A percentile compares a stretch with the other conserved stretches of the same genome.
phyloP scores from a whole-genome alignment of 2,113 vertebrate species.

The Coregonus clupeaformis region DNA sequence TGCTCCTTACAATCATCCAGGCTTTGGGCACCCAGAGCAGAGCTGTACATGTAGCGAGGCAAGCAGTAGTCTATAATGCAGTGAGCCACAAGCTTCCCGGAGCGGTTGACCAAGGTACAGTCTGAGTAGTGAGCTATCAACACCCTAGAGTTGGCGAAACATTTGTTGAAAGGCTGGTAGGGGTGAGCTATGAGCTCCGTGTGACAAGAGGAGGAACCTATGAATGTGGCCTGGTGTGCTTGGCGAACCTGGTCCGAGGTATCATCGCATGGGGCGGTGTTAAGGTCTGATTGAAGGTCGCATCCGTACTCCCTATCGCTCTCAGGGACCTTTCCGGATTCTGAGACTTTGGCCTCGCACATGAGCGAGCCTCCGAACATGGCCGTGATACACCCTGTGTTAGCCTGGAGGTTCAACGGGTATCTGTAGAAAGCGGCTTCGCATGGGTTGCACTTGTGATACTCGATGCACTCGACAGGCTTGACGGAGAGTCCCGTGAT shows the following conservation, averaged over 20 bases:
- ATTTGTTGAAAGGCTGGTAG: too few species aligned
- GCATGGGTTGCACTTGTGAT: background rate
- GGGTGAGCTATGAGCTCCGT: too few species aligned
- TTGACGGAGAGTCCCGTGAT: background rate
- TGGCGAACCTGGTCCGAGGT: too few species aligned
- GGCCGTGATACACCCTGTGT: background rate
- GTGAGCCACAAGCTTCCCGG: background rate
- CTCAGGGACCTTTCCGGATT: too few species aligned
- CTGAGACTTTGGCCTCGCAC: too few species aligned
- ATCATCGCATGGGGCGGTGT: too few species aligned
- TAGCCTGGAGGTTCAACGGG: conserved; percentile 9
- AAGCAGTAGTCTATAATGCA: conserved; percentile 5
- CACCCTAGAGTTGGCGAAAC: background rate
- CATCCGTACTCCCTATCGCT: too few species aligned
- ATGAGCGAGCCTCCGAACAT: too few species aligned
- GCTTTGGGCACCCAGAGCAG: background rate
- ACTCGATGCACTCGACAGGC: background rate
- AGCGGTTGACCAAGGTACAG: background rate
- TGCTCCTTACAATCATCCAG: too few species aligned
- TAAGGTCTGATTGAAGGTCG: too few species aligned
- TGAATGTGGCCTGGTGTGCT: too few species aligned
- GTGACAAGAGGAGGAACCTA: too few species aligned
- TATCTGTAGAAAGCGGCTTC: conserved; percentile 7
- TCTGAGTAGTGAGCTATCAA: background rate
- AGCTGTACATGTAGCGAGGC: background rate